Evolutionary conservation across 2,888 invertebrate species (phyloP), one percentile per base, ranked within the genome.

Genomic region (Cerastoderma edule): DNA sequence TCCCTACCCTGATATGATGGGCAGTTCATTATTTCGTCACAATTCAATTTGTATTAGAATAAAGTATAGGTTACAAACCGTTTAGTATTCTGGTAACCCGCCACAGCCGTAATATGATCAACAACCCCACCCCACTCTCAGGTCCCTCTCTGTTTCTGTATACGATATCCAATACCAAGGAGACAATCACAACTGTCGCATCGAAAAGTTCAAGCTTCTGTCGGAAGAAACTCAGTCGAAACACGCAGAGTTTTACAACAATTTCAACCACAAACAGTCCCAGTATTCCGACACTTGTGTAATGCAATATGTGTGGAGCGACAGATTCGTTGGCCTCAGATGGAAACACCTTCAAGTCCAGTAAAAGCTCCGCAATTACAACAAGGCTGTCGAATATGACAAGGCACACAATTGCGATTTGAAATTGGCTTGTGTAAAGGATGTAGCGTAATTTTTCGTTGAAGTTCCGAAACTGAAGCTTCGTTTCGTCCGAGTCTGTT

Each of bases 131-230:
- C 33, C 92, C 93, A 67, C 83, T 85, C 53, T 90, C 87, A 0
- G 90, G 83, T 13, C 92, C 91, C 24, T 89, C 88, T 4, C 85
- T 81, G 71, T 91, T 83, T 19, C 90, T 78, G 83, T 92, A 93
- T 16, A 92, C 85, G 60, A 93, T 85, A 80, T 93, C 93, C 54
- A 93, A 87, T 3, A 90, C 85, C 80, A 93, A 92, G 2, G 93
- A 92, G 0, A 91, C 85, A 27, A 92, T 84, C 4, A 93, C 92
- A 32, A 93, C 87, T 32, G 93, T 60, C 10, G 92, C 93, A 85
- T 93, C 93, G 87, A 93, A 93, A 70, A 93, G 72, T 83, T 93
- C 93, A 83, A 92, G 75, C 74, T 93, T 93, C 73, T 92, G 90
- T 46, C 88, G 85, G 81, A 93, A 91, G 73, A 92, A 93, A n/a